Conservation (phyloP, 2,113 vertebrate genomes). For the Apodemus sylvaticus region DNA sequence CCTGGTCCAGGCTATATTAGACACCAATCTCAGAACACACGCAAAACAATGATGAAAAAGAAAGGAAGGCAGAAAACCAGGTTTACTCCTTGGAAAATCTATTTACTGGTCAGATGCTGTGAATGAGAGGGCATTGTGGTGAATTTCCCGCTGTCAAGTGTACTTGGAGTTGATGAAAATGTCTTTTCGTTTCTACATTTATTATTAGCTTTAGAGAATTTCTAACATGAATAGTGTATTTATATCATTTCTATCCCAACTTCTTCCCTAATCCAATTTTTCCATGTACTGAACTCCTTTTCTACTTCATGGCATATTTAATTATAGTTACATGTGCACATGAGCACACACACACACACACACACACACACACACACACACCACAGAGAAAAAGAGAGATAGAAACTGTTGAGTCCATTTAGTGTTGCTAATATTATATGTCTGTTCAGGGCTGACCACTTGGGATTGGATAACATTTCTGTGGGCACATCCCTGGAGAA, state of each 20-base stretch:
- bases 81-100: neutral
- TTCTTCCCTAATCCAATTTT: neutral
- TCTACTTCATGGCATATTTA: neutral
- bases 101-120: neutral
- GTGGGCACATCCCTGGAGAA: neutral
- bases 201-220: constrained; percentile 22
- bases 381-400: no score
- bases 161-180: constrained; percentile 24
- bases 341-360: neutral
- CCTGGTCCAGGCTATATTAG: neutral
- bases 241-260: neutral
- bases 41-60: neutral
- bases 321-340: neutral
- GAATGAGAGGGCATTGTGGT: neutral
- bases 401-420: neutral
- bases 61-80: neutral
- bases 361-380: neutral
- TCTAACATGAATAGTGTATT: neutral
- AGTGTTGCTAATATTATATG: neutral
- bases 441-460: neutral
- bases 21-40: neutral
- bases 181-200: neutral
- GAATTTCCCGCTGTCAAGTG: neutral
- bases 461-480: neutral
- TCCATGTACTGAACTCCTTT: neutral